phyloP scores from a whole-genome alignment of 2,113 vertebrate species.

The Garra rufa region DNA sequence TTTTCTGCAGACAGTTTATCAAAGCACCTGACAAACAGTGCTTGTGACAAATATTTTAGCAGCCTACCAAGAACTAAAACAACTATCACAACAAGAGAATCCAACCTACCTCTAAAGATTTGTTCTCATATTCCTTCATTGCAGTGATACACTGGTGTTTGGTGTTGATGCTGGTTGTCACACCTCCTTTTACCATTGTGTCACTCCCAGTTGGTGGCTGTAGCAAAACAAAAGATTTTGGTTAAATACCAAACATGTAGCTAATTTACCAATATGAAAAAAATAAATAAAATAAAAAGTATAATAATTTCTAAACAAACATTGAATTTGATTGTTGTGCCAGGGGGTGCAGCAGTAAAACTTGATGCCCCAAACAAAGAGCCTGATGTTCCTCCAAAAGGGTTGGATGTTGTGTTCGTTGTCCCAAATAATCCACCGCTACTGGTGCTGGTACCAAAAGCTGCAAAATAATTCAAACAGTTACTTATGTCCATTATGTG shows the following conservation, averaged over 20 bases:
- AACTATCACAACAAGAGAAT: background rate
- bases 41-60: background rate
- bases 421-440: slow-evolving; percentile 91
- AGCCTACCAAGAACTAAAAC: background rate
- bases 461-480: slow-evolving; percentile 65
- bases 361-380: slow-evolving; percentile 90
- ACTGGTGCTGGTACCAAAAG: slow-evolving; percentile 92
- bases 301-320: slow-evolving; percentile 73
- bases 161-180: slow-evolving; percentile 96
- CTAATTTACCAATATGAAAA: background rate
- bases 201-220: slow-evolving; percentile 92
- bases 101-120: slow-evolving; percentile 82
- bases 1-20: background rate
- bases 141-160: slow-evolving; percentile 99
- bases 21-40: background rate
- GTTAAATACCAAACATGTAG: background rate
- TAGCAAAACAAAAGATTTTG: background rate
- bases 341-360: slow-evolving; percentile 87
- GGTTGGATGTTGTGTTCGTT: slow-evolving; percentile 91
- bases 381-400: slow-evolving; percentile 85
- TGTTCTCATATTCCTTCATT: slow-evolving; percentile 99
- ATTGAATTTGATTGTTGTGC: slow-evolving; percentile 94
- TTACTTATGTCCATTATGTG: background rate
- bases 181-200: slow-evolving; percentile 95
- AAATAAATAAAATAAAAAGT: background rate